A percentile compares a stretch with the other conserved stretches of the same genome.
These are phyloP conservation scores for Holacanthus passer DNA, from an alignment of 2,113 vertebrate genomes.

Conservation along the genomic window DNA sequence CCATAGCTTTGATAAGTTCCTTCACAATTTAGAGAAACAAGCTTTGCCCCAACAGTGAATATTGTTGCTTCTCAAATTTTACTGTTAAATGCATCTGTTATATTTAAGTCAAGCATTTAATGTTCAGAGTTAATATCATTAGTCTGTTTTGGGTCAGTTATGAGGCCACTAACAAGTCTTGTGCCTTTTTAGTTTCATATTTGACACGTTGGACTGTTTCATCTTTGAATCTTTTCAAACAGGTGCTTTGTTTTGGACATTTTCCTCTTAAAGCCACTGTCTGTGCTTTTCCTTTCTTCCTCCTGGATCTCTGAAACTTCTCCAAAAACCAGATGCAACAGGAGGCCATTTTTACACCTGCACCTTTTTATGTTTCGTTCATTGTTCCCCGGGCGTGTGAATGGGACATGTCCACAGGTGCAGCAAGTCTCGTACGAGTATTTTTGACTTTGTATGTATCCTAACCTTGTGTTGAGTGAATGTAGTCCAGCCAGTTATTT, in stretches of 20 bases:
- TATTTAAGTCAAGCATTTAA: background rate
- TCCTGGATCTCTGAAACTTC: background rate
- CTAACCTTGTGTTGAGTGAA: slow-evolving; percentile 71
- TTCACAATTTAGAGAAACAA: too few species aligned
- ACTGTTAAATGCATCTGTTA: background rate
- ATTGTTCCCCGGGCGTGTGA: slow-evolving; percentile 14
- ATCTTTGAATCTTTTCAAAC: too few species aligned
- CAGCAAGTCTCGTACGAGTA: slow-evolving; percentile 1
- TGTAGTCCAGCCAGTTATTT: slow-evolving; percentile 70
- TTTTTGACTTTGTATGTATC: slow-evolving; percentile 43
- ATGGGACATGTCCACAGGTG: slow-evolving; percentile 22
- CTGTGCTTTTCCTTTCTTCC: background rate
- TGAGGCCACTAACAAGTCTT: background rate
- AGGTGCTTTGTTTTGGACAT: background rate
- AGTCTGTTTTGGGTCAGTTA: background rate
- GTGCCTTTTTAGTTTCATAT: background rate
- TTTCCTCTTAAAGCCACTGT: background rate
- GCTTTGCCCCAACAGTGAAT: background rate
- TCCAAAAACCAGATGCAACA: background rate
- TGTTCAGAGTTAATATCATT: background rate
- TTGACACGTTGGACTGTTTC: background rate
- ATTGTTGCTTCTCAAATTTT: too few species aligned
- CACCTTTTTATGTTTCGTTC: slow-evolving; percentile 15
- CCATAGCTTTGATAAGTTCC: background rate
- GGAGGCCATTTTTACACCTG: slow-evolving; percentile 7